phyloP scores from a whole-genome alignment of 1,140 invertebrate genomes.

The Catajapyx aquilonaris region DNA sequence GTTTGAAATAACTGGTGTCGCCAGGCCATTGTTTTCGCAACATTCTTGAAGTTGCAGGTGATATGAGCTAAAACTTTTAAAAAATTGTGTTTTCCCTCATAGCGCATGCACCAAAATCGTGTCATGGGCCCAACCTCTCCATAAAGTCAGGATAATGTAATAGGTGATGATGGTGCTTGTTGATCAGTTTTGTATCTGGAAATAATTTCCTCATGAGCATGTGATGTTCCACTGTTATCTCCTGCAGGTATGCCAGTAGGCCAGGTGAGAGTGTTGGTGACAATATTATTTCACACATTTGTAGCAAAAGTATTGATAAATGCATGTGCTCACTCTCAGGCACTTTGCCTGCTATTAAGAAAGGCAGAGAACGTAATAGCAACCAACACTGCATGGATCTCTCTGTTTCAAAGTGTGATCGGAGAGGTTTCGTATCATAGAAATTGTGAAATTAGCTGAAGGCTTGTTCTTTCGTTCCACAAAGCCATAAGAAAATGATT shows the following conservation, averaged over 20 bases:
- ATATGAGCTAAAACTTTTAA: constrained; percentile 4
- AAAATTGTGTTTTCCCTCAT: constrained; percentile 4
- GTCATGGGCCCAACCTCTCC: neutral
- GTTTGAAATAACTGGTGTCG: constrained; percentile 1
- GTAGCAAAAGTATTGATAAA: neutral
- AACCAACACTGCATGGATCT: neutral
- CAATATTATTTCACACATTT: neutral
- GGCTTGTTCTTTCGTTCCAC: neutral
- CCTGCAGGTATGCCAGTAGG: neutral
- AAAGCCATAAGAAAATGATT: neutral
- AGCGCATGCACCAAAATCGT: constrained; percentile 2
- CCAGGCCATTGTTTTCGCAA: neutral
- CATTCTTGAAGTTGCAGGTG: constrained; percentile 3
- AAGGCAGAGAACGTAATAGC: neutral
- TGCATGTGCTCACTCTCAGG: neutral
- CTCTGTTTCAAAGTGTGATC: neutral
- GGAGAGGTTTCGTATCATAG: neutral
- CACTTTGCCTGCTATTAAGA: neutral
- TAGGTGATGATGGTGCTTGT: constrained; percentile 5
- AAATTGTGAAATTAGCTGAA: neutral
- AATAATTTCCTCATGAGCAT: neutral
- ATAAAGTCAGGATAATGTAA: constrained; percentile 3
- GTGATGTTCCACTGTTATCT: neutral
- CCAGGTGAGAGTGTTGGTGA: neutral
- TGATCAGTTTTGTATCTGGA: neutral